phyloP scores from a whole-genome alignment of 2,888 invertebrate genomes.

The Caenorhabditis uteleia region DNA sequence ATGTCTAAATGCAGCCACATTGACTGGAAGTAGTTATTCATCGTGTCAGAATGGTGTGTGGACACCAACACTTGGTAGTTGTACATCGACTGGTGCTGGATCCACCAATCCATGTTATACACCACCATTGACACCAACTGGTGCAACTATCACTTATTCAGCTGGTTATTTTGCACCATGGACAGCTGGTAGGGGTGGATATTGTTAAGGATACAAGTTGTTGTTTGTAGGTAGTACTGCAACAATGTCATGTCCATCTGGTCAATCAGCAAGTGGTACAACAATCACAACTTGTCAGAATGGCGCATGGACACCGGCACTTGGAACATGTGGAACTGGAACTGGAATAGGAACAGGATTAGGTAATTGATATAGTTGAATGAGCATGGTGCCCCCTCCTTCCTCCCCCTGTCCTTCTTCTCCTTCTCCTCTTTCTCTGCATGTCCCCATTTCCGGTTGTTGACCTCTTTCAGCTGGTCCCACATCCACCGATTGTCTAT shows the following conservation, averaged over 20 bases:
- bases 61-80: slow-evolving; percentile 34
- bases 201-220: no score
- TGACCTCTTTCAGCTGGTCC: slow-evolving; percentile 6
- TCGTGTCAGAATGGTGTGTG: slow-evolving; percentile 34
- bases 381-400: no score
- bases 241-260: slow-evolving; percentile 38
- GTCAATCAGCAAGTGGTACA: slow-evolving; percentile 28
- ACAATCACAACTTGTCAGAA: slow-evolving; percentile 28
- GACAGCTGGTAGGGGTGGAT: slow-evolving; percentile 23
- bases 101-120: slow-evolving; percentile 19
- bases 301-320: slow-evolving; percentile 32
- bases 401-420: no score
- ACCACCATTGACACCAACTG: slow-evolving; percentile 30
- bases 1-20: slow-evolving; percentile 14
- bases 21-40: slow-evolving; percentile 16
- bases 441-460: not conserved
- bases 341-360: slow-evolving; percentile 14
- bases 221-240: no score
- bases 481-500: slow-evolving; percentile 11
- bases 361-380: not conserved
- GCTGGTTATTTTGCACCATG: slow-evolving; percentile 34
- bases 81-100: slow-evolving; percentile 10
- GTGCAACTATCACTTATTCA: slow-evolving; percentile 38
- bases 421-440: slow-evolving; percentile 13
- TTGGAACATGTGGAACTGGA: slow-evolving; percentile 32